Base-by-base conservation (phyloP, 2,113 vertebrate species). In the Colius striatus region DNA sequence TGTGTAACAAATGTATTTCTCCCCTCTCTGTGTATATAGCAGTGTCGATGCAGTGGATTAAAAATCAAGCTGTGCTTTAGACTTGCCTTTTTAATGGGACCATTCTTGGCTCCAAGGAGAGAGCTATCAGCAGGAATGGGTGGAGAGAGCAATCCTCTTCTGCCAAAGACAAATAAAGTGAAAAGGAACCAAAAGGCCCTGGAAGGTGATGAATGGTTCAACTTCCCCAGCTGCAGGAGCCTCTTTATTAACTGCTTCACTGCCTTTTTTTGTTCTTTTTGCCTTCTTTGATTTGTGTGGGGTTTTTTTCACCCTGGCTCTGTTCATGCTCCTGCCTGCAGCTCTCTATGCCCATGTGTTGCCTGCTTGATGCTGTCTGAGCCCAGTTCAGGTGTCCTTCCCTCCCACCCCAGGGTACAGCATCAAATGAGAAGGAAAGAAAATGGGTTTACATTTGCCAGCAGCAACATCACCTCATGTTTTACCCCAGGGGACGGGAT, bases 11-110 rank as follows among this genome's bases (percentile, higher is more conserved):
- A 54, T 61, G 29, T 61, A 27, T 79, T 90, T 43, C 65, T 57
- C 38, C 50, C 54, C 43, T 13, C 62, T 22, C 38, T 3, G 2
- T 21, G 6, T 36, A 22, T 27, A 32, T 18, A 65, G 60, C 34
- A 55, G 65, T 67, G 74, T n/a, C 30, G 84, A 48, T 0, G 30
- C 58, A n/a, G 60, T 20, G 91, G 86, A 26, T 83, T 57, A 22
- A 54, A 54, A 73, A 47, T 22, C 97, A 84, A 90, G 87, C 92
- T 84, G 90, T 57, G 93, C 93, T 92, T 47, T 71, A 11, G 7
- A 17, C 79, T 85, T 57, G 19, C 34, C 1, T 50, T 57, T 73
- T 26, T 62, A 48, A 58, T 5, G 67, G 65, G 43, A 45, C 51
- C 25, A 1, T 34, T 32, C 19, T 18, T n/a, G 65, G 66, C 71